Evolutionary conservation across 92 coral and sea anemone genomes (phyloP).

Genomic region (Zoanthus sansibaricus): DNA sequence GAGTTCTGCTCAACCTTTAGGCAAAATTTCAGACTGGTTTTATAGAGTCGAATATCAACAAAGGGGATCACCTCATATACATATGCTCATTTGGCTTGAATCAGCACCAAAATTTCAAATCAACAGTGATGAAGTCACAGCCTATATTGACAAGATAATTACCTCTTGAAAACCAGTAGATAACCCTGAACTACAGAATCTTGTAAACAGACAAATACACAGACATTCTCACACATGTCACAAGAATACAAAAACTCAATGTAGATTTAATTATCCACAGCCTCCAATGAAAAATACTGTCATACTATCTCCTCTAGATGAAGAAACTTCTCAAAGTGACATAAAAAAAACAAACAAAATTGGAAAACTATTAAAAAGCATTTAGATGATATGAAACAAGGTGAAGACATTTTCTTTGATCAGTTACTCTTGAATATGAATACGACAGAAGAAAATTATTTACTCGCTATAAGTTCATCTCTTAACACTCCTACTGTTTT

Average conservation of each 20-base stretch:
- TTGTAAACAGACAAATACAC: constrained; percentile 26
- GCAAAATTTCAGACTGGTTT: too few relatives aligned
- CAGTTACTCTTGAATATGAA: constrained; percentile 16
- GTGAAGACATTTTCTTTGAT: constrained; percentile 18
- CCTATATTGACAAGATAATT: constrained; percentile 45
- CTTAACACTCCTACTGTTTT: constrained; percentile 19
- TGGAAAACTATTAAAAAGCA: constrained; percentile 41
- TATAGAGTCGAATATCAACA: too few relatives aligned
- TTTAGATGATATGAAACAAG: constrained; percentile 43
- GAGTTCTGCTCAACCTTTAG: too few relatives aligned
- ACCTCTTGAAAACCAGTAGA: constrained; percentile 14
- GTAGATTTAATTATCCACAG: constrained; percentile 1
- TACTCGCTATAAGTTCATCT: constrained; percentile 11
- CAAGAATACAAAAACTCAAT: constrained; percentile 2
- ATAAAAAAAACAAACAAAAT: constrained; percentile 12
- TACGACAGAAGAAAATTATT: constrained; percentile 14
- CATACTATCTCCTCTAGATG: constrained; percentile 10
- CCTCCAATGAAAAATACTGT: constrained; percentile 10
- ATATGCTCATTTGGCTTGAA: constrained; percentile 7
- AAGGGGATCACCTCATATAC: constrained; percentile 5
- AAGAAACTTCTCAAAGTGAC: constrained; percentile 22
- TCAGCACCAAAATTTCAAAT: background rate
- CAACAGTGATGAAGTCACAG: constrained; percentile 34
- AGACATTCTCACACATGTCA: constrained; percentile 16
- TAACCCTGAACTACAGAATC: constrained; percentile 11